Percentiles rank a stretch among this genome's conserved stretches.
Conservation (phyloP, 2,113 vertebrate genomes). For the Prionailurus viverrinus region DNA sequence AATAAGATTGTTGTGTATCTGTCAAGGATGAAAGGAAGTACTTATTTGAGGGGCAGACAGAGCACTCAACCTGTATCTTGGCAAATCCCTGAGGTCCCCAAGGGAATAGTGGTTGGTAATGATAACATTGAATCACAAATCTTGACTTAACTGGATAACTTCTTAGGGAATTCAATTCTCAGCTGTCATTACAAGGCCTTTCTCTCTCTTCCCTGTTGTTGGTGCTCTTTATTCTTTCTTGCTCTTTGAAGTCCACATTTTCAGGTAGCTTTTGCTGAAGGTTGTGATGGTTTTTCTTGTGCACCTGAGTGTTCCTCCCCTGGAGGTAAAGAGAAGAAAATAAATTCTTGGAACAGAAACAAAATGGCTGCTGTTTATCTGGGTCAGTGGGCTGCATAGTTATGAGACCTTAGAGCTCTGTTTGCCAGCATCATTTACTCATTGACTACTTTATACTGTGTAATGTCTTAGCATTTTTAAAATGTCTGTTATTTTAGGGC, state of each 20-base stretch:
- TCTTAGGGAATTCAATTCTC: conserved; percentile 73
- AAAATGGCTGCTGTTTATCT: not conserved
- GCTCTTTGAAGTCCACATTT: conserved; percentile 2
- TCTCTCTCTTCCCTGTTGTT: not conserved
- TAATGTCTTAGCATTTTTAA: not conserved
- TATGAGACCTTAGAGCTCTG: not conserved
- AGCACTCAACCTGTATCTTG: not conserved
- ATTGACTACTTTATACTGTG: not conserved
- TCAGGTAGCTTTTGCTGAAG: not conserved
- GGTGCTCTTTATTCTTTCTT: not conserved
- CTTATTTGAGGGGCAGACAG: conserved; percentile 4
- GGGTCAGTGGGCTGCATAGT: not conserved
- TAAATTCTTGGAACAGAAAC: not conserved
- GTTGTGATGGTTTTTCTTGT: conserved; percentile 35
- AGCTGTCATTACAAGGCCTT: conserved; percentile 44
- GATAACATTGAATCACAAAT: conserved; percentile 52
- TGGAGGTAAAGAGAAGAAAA: conserved; percentile 31
- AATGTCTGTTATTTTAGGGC: not conserved
- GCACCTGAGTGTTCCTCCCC: not conserved
- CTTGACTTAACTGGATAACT: conserved; percentile 67
- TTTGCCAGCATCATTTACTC: not conserved
- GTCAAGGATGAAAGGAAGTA: conserved; percentile 27
- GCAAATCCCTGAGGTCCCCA: not conserved
- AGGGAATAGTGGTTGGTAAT: not conserved
- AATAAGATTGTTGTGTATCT: conserved; percentile 3